These are phyloP conservation scores for Pachycephala philippinensis DNA, from an alignment of 2,113 vertebrate genomes.

Conservation along the genomic window DNA sequence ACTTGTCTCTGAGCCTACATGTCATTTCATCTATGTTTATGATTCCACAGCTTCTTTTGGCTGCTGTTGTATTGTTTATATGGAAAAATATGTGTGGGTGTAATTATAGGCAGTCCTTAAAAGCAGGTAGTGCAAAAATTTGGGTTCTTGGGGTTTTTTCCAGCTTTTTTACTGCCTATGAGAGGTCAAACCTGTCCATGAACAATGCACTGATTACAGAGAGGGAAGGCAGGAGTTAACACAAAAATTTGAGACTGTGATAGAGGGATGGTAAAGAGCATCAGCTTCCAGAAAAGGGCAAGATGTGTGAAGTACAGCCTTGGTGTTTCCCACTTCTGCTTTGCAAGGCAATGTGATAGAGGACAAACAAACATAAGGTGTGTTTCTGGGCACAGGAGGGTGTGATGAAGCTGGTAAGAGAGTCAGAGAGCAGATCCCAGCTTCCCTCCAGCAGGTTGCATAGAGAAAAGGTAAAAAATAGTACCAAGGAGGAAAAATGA, in stretches of 20 bases:
- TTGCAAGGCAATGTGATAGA: not conserved
- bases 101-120: not conserved
- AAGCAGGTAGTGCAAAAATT: not conserved
- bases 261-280: not conserved
- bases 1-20: not conserved
- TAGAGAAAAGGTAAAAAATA: not conserved
- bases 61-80: not conserved
- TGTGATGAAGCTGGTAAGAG: not conserved
- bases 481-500: not conserved
- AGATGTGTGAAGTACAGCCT: not conserved
- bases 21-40: not conserved
- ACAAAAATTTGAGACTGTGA: not conserved
- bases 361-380: not conserved
- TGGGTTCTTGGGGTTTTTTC: not conserved
- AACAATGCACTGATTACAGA: not conserved
- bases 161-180: not conserved
- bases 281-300: not conserved
- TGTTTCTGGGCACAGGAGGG: not conserved
- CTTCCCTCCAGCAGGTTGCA: not conserved
- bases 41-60: not conserved
- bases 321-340: not conserved
- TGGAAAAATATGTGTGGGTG: not conserved
- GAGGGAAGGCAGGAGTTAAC: not conserved
- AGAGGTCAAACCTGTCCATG: not conserved
- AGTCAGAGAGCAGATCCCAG: not conserved